These are phyloP conservation scores for Tenebrio molitor DNA, from an alignment of 1,140 invertebrate species.

Conservation along the genomic window DNA sequence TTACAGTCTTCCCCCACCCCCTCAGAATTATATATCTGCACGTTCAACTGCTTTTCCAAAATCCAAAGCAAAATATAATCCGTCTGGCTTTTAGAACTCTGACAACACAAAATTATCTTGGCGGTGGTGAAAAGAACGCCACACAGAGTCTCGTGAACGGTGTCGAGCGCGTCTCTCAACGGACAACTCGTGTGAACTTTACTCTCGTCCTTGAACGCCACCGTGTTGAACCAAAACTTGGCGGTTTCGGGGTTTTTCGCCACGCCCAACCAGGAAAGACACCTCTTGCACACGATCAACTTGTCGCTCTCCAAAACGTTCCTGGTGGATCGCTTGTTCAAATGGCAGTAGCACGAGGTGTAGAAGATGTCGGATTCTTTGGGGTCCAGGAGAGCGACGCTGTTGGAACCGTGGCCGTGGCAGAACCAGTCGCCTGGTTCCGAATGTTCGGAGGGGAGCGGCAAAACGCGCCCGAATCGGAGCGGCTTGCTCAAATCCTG, in stretches of 20 bases:
- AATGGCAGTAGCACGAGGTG: slow-evolving; percentile 67
- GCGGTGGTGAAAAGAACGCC: slow-evolving; percentile 68
- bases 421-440: slow-evolving; percentile 73
- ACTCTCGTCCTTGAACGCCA: slow-evolving; percentile 59
- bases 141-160: slow-evolving; percentile 67
- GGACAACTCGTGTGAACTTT: slow-evolving; percentile 61
- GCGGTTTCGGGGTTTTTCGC: slow-evolving; percentile 48
- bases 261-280: slow-evolving; percentile 69
- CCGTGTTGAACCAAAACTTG: slow-evolving; percentile 63
- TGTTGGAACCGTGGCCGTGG: slow-evolving; percentile 64
- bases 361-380: slow-evolving; percentile 69
- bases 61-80: slow-evolving; percentile 71
- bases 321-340: slow-evolving; percentile 67
- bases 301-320: slow-evolving; percentile 66
- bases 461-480: slow-evolving; percentile 69
- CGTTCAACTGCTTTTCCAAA: slow-evolving; percentile 70
- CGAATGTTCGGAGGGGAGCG: slow-evolving; percentile 69
- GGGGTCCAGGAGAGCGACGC: slow-evolving; percentile 63
- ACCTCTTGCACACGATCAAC: slow-evolving; percentile 69
- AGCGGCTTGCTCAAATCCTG: slow-evolving; percentile 64
- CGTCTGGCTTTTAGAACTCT: slow-evolving; percentile 43
- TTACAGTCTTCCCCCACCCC: slow-evolving; percentile 62
- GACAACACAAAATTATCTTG: slow-evolving; percentile 64
- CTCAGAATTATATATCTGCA: slow-evolving; percentile 59
- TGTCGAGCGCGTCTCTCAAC: slow-evolving; percentile 68